Evolutionary conservation across 2,797 vertebrate genomes (phyloP).

Genomic region (Premnoplex brunnescens): DNA sequence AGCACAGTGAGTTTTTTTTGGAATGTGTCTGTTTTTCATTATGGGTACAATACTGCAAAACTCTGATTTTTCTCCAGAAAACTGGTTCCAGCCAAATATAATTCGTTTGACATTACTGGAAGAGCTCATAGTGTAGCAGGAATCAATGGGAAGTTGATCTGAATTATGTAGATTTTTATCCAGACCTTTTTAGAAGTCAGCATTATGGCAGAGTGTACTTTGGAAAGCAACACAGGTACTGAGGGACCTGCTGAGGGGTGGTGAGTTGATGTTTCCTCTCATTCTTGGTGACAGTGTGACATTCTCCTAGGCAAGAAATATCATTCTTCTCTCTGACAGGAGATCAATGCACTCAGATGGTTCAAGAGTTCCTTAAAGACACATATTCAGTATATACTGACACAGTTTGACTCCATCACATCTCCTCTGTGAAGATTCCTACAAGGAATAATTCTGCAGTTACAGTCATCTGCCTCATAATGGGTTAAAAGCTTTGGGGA

Average conservation of each 20-base stretch:
- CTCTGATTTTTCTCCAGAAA: not conserved
- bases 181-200: not conserved
- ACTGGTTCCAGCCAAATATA: not conserved
- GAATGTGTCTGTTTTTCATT: not conserved
- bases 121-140: not conserved
- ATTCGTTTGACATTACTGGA: not conserved
- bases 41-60: not conserved
- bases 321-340: not conserved
- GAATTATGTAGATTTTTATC: not conserved
- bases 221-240: not conserved
- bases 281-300: not conserved
- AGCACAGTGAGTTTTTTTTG: not conserved
- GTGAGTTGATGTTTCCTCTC: not conserved
- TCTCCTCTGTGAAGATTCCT: not conserved
- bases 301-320: not conserved
- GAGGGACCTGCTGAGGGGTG: not conserved
- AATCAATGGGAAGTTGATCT: not conserved
- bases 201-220: not conserved
- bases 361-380: not conserved
- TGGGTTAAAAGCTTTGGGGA: not conserved
- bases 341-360: not conserved
- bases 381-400: not conserved
- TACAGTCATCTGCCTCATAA: not conserved
- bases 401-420: not conserved
- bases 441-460: not conserved